phyloP scores from a whole-genome alignment of 2,797 vertebrate genomes.

The Macropus fuliginosus region DNA sequence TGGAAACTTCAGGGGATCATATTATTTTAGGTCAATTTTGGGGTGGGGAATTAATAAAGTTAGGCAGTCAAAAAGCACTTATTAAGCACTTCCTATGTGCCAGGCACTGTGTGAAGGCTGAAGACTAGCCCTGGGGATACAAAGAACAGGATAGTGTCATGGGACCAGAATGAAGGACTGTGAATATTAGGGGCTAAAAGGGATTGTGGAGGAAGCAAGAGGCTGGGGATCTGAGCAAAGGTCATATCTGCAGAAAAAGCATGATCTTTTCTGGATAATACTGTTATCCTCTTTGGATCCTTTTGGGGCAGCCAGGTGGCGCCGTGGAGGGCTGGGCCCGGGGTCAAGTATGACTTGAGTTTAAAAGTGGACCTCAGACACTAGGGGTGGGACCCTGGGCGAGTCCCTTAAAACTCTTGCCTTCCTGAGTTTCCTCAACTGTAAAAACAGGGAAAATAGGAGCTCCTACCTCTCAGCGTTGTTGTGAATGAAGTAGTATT shows the following conservation, averaged over 20 bases:
- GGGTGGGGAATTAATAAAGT: neutral
- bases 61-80: neutral
- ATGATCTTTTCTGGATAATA: neutral
- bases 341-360: neutral
- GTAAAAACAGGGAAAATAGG: neutral
- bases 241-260: neutral
- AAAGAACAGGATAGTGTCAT: neutral
- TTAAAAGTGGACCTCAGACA: neutral
- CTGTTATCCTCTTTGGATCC: neutral
- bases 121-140: neutral
- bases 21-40: neutral
- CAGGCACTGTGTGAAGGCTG: neutral
- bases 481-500: neutral
- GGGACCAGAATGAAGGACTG: neutral
- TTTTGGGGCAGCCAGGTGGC: neutral
- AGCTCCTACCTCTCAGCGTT: neutral
- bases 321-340: neutral
- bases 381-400: neutral
- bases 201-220: neutral
- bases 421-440: neutral
- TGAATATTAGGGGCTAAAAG: neutral
- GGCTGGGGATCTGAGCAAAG: neutral
- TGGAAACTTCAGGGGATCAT: neutral
- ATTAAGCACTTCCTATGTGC: neutral
- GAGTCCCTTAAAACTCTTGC: neutral